phyloP scores from a whole-genome alignment of 2,113 vertebrate genomes.

The Scomber scombrus region DNA sequence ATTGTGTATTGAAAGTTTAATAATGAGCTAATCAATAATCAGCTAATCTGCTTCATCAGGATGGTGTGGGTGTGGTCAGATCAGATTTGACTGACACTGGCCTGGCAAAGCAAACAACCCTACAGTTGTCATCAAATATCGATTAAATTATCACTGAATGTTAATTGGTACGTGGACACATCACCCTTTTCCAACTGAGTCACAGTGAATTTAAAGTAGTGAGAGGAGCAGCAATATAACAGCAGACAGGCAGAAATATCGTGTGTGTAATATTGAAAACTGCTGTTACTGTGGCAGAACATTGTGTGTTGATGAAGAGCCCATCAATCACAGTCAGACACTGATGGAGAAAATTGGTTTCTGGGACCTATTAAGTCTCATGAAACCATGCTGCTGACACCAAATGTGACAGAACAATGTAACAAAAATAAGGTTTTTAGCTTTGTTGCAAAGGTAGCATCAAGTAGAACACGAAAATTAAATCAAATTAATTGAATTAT shows the following conservation, averaged over 20 bases:
- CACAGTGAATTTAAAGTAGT: background rate
- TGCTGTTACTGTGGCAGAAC: background rate
- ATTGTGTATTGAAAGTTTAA: too few species aligned
- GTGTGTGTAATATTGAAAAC: background rate
- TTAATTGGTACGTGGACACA: background rate
- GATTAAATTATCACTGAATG: background rate
- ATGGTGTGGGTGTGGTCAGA: background rate
- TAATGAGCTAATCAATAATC: too few species aligned
- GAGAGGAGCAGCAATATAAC: background rate
- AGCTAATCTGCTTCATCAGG: slow-evolving; percentile 4
- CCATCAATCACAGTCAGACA: background rate
- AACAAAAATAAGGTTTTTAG: background rate
- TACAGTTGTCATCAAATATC: background rate
- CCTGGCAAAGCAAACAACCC: background rate
- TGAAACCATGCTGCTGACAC: background rate
- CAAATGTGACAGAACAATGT: background rate
- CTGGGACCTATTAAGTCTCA: background rate
- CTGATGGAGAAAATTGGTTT: background rate
- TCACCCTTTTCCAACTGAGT: background rate
- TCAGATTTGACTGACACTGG: slow-evolving; percentile 23
- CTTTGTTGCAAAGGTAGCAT: too few species aligned
- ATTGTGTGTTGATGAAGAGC: background rate
- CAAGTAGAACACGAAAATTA: background rate
- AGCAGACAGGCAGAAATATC: slow-evolving; percentile 16
- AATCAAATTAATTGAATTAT: background rate